Evolutionary conservation across 2,113 vertebrate genomes (phyloP).

Genomic region (Hucho hucho): DNA sequence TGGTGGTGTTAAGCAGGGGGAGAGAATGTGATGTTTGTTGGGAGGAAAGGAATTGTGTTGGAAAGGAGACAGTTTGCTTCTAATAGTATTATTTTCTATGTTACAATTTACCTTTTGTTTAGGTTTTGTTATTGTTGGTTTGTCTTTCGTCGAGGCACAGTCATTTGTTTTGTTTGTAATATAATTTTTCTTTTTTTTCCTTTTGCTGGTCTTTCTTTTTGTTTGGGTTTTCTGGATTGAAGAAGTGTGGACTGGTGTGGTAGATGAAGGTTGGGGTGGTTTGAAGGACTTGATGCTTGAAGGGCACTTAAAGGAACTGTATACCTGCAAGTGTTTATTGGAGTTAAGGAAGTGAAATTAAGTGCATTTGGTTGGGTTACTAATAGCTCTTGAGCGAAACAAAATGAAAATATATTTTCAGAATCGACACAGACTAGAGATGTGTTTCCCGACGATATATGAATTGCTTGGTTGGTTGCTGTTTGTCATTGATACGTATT

Average conservation of each 20-base stretch:
- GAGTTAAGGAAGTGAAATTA: slow-evolving; percentile 37
- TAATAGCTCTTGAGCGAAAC: not conserved
- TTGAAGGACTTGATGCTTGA: slow-evolving; percentile 33
- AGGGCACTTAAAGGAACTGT: slow-evolving; percentile 30
- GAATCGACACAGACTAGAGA: not conserved
- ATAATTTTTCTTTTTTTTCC: not conserved
- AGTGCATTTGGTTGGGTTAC: slow-evolving; percentile 8
- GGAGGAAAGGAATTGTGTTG: slow-evolving; percentile 45
- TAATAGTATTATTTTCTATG: not conserved
- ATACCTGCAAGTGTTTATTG: slow-evolving; percentile 34
- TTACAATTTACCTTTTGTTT: not conserved
- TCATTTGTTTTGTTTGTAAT: not conserved
- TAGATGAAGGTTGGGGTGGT: slow-evolving; percentile 46
- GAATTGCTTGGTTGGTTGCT: slow-evolving; percentile 42
- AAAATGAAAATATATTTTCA: slow-evolving; percentile 1
- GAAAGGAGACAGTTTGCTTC: slow-evolving; percentile 31
- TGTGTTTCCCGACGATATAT: slow-evolving; percentile 17
- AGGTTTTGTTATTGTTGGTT: slow-evolving; percentile 5
- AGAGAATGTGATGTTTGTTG: slow-evolving; percentile 3
- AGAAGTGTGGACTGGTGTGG: slow-evolving; percentile 37
- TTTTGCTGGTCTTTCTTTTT: slow-evolving; percentile 13
- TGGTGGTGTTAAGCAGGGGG: slow-evolving; percentile 38
- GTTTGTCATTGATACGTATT: slow-evolving; percentile 58
- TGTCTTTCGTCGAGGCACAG: slow-evolving; percentile 7
- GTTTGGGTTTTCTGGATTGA: slow-evolving; percentile 40